phyloP scores from a whole-genome alignment of 1,140 invertebrate species.

The Pygmarrhopalites habei region DNA sequence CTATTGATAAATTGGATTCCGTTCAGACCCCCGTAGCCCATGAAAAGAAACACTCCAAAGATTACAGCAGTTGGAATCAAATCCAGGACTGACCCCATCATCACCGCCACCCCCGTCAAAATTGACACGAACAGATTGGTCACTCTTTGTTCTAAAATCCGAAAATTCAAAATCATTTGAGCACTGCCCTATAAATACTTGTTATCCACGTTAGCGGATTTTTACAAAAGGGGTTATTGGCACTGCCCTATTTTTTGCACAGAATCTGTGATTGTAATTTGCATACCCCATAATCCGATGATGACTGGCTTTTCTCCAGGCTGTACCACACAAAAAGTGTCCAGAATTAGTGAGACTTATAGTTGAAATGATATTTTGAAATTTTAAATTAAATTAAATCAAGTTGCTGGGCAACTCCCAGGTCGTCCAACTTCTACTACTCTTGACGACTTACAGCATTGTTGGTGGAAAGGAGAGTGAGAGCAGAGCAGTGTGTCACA shows the following conservation, averaged over 20 bases:
- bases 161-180: constrained; percentile 15
- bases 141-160: constrained; percentile 66
- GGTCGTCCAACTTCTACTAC: no score
- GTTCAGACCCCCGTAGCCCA: constrained; percentile 86
- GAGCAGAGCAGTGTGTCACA: constrained; percentile 81
- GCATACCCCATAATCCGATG: constrained; percentile 70
- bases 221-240: neutral
- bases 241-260: neutral
- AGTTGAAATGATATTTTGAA: no score
- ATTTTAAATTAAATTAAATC: no score
- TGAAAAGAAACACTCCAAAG: constrained; percentile 93
- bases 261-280: neutral
- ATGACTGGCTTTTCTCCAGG: constrained; percentile 91
- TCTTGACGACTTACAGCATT: no score
- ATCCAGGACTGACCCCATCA: constrained; percentile 69
- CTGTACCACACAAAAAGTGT: no score
- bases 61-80: constrained; percentile 85
- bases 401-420: no score
- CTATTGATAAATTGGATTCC: constrained; percentile 88
- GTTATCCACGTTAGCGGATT: neutral
- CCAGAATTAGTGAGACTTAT: no score
- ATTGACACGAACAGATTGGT: constrained; percentile 66
- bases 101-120: constrained; percentile 68
- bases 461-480: constrained; percentile 88
- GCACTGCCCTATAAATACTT: neutral